Evolutionary conservation across 2,888 invertebrate genomes (phyloP).

Genomic region (Odontocerum albicorne): DNA sequence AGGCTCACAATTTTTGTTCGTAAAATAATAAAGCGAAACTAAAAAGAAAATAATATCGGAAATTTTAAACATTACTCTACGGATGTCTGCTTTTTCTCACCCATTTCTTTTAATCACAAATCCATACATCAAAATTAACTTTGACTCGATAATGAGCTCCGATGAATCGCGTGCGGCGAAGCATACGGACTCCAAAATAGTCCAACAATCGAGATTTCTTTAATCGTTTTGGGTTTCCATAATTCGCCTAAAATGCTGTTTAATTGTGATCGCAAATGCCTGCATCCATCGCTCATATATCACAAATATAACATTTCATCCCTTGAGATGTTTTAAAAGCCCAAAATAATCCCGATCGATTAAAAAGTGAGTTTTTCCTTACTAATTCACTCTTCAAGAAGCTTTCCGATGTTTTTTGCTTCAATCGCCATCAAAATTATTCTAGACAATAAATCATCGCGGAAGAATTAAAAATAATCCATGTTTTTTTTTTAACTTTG

Average conservation of each 20-base stretch:
- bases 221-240: conserved; percentile 35
- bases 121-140: conserved; percentile 36
- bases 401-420: conserved; percentile 4
- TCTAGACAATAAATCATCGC: conserved; percentile 8
- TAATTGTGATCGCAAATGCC: conserved; percentile 27
- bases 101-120: conserved; percentile 27
- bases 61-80: too few relatives aligned
- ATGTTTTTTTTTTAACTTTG: too few relatives aligned
- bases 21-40: too few relatives aligned
- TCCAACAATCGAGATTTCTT: conserved; percentile 23
- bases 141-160: conserved; percentile 34
- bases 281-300: conserved; percentile 23
- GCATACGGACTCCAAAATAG: conserved; percentile 6
- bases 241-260: conserved; percentile 31
- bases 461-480: too few relatives aligned
- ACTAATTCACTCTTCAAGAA: conserved; percentile 6
- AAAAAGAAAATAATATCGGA: too few relatives aligned
- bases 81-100: conserved; percentile 6
- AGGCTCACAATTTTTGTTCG: too few relatives aligned
- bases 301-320: conserved; percentile 15
- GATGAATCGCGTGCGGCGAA: conserved; percentile 25
- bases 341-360: background rate
- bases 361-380: conserved; percentile 1
- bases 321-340: background rate
- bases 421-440: conserved; percentile 6